These are phyloP conservation scores for Coreoperca whiteheadi DNA, from an alignment of 2,113 vertebrate species.

Conservation along the genomic window DNA sequence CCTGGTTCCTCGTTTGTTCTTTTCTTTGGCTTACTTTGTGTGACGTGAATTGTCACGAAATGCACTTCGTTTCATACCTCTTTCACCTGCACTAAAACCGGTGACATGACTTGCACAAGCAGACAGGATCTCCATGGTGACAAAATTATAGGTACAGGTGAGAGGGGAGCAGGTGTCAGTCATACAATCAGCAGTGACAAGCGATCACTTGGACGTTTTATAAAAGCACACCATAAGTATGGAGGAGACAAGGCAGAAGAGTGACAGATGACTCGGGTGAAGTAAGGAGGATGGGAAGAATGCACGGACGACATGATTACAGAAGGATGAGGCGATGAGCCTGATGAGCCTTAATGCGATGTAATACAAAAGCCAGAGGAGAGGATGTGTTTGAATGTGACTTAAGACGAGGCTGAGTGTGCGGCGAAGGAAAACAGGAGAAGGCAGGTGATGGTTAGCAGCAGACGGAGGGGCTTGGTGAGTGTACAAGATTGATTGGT, in stretches of 20 bases:
- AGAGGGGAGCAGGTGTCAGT: conserved; percentile 42
- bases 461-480: conserved; percentile 48
- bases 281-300: conserved; percentile 37
- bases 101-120: conserved; percentile 46
- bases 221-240: conserved; percentile 46
- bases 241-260: conserved; percentile 49
- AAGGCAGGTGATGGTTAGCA: conserved; percentile 60
- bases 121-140: conserved; percentile 62
- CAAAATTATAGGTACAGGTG: conserved; percentile 62
- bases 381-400: conserved; percentile 33
- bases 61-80: background rate
- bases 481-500: conserved; percentile 79
- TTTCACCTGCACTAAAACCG: conserved; percentile 45
- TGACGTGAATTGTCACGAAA: conserved; percentile 43
- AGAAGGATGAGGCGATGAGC: conserved; percentile 50
- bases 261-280: conserved; percentile 57
- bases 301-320: conserved; percentile 61
- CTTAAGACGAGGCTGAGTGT: conserved; percentile 45
- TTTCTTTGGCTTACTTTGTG: conserved; percentile 12
- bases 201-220: conserved; percentile 71
- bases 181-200: conserved; percentile 73
- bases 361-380: conserved; percentile 53
- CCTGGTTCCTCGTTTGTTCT: conserved; percentile 32
- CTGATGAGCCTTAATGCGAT: conserved; percentile 61
- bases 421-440: conserved; percentile 46